A percentile compares a stretch with the other conserved stretches of the same genome.
Conservation (phyloP, 1,140 invertebrate genomes). For the Rhyacophila brunnea region DNA sequence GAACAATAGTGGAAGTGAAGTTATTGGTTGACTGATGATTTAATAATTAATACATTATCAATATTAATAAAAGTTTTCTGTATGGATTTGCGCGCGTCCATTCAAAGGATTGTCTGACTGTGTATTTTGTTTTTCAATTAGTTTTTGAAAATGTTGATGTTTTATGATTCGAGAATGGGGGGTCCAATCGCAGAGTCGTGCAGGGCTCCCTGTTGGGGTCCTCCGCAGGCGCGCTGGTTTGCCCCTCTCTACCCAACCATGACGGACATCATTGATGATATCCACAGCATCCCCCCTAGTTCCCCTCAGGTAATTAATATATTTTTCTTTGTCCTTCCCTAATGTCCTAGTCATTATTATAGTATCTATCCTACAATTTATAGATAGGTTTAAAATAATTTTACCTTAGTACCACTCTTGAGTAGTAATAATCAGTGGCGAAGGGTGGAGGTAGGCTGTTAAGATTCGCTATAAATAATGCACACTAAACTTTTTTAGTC, state of each 20-base stretch:
- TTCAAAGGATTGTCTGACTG: not conserved
- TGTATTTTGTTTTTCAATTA: conserved; percentile 10
- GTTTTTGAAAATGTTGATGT: conserved; percentile 26
- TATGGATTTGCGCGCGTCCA: not conserved
- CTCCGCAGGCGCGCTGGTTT: conserved; percentile 19
- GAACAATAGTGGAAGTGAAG: not conserved
- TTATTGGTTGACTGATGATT: too few relatives aligned
- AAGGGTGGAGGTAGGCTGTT: too few relatives aligned
- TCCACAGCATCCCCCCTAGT: conserved; percentile 16
- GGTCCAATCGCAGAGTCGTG: conserved; percentile 4
- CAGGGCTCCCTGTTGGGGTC: conserved; percentile 24
- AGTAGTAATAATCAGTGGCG: too few relatives aligned
- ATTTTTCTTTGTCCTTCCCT: too few relatives aligned
- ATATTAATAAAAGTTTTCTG: too few relatives aligned
- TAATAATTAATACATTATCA: too few relatives aligned
- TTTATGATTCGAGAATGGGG: conserved; percentile 31
- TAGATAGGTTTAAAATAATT: too few relatives aligned
- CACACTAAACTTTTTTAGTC: too few relatives aligned
- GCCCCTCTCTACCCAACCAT: conserved; percentile 16
- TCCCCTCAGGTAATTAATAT: conserved; percentile 27
- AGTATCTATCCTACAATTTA: not conserved
- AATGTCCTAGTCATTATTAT: not conserved
- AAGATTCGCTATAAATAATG: too few relatives aligned
- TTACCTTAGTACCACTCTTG: too few relatives aligned
- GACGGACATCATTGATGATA: conserved; percentile 24